A percentile compares a stretch with the other conserved stretches of the same genome.
Evolutionary conservation across 1,140 invertebrate genomes (phyloP).

Genomic region (Uloborus diversus): DNA sequence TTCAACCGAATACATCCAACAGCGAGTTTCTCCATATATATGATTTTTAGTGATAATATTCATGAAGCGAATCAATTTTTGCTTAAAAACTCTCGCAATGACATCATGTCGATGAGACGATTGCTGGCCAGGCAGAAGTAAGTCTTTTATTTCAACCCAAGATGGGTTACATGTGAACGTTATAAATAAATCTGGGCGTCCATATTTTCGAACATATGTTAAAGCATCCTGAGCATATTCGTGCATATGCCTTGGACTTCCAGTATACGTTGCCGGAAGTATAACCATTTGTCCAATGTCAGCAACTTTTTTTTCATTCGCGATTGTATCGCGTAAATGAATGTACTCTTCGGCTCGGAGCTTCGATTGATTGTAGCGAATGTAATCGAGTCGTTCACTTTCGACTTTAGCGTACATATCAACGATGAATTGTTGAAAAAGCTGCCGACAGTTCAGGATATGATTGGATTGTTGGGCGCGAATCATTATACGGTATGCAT

Average conservation of each 20-base stretch:
- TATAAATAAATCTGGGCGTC: constrained; percentile 64
- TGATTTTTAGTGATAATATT: constrained; percentile 48
- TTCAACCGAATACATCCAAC: constrained; percentile 63
- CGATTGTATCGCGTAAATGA: constrained; percentile 28
- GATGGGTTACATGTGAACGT: constrained; percentile 64
- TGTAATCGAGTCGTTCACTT: constrained; percentile 20
- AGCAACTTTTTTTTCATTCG: not conserved
- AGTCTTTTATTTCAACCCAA: constrained; percentile 23
- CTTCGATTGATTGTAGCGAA: constrained; percentile 42
- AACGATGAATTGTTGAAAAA: constrained; percentile 58
- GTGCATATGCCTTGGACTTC: constrained; percentile 37
- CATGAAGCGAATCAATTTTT: constrained; percentile 14
- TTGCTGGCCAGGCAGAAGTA: constrained; percentile 17
- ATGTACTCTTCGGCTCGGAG: constrained; percentile 36
- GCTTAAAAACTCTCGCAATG: constrained; percentile 18
- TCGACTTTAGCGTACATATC: constrained; percentile 53
- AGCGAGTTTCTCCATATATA: constrained; percentile 50
- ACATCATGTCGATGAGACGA: constrained; percentile 29
- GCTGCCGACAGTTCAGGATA: constrained; percentile 57
- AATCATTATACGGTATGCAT: constrained; percentile 36
- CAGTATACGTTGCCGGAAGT: not conserved
- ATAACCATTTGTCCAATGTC: not conserved
- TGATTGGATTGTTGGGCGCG: constrained; percentile 49
- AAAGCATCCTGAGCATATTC: constrained; percentile 37
- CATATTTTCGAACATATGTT: constrained; percentile 59